Evolutionary conservation across 2,113 vertebrate species (phyloP).

Genomic region (Hipposideros armiger): DNA sequence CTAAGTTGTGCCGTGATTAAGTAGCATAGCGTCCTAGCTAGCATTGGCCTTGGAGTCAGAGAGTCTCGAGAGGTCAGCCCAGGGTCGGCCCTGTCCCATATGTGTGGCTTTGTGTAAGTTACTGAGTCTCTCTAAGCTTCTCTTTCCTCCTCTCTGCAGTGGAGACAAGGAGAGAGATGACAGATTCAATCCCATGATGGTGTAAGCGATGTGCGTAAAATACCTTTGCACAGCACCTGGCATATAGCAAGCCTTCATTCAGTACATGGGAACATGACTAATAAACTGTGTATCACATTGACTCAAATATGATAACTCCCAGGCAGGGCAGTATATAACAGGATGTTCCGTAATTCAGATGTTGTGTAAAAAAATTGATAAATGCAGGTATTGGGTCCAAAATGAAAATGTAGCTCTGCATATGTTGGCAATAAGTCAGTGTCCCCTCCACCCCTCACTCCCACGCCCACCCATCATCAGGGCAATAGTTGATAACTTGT

Average conservation of each 20-base stretch:
- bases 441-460: no score
- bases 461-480: not conserved
- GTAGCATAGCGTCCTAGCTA: accelerated
- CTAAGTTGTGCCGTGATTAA: not conserved
- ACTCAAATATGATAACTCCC: not conserved
- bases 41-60: not conserved
- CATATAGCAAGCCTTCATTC: not conserved
- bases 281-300: not conserved
- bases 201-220: not conserved
- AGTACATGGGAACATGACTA: not conserved
- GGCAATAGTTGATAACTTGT: accelerated
- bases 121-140: no score
- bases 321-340: not conserved
- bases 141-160: not conserved
- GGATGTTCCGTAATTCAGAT: not conserved
- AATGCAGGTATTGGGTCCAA: not conserved
- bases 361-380: not conserved
- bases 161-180: accelerated
- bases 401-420: accelerated
- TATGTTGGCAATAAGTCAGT: accelerated
- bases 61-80: not conserved
- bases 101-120: not conserved
- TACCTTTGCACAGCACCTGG: not conserved
- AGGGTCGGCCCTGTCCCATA: not conserved
- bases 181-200: no score